A percentile compares a stretch with the other conserved stretches of the same genome.
Conservation (phyloP, 2,113 vertebrate genomes). For the Caracal caracal region DNA sequence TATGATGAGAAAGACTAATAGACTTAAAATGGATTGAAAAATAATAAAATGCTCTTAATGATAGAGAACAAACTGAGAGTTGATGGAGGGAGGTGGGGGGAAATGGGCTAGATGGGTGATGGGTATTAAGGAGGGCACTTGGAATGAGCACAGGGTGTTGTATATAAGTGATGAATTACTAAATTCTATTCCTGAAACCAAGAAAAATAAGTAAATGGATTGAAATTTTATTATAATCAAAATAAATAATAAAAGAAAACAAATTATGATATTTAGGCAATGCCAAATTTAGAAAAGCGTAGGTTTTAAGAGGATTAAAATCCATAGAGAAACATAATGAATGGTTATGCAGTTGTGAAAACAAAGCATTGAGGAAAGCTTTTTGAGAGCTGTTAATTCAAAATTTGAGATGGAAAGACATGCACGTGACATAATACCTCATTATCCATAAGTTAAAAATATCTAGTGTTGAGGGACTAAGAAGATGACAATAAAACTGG, state of each 20-base stretch:
- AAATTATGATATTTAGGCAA: constrained; percentile 3
- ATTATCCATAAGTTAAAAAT: background rate
- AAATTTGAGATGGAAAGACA: background rate
- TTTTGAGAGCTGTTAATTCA: background rate
- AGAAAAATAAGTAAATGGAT: background rate
- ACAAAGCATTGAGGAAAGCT: background rate
- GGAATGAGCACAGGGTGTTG: too few relatives aligned
- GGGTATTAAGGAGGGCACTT: too few relatives aligned
- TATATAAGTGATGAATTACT: too few relatives aligned
- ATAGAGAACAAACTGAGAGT: too few relatives aligned
- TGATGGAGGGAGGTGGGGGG: too few relatives aligned
- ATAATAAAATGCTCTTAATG: background rate
- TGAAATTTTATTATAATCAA: background rate
- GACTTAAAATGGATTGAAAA: background rate
- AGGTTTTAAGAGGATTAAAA: background rate
- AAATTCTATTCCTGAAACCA: too few relatives aligned
- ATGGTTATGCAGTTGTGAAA: background rate
- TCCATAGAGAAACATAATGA: background rate
- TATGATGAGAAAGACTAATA: background rate
- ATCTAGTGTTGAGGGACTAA: background rate
- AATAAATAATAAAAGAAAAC: background rate
- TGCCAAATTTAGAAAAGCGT: background rate
- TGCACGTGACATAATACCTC: background rate
- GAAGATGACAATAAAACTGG: background rate
- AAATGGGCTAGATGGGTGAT: too few relatives aligned